These are phyloP conservation scores for Apodemus agrarius DNA, from an alignment of 2,797 vertebrate species.

Conservation along the genomic window DNA sequence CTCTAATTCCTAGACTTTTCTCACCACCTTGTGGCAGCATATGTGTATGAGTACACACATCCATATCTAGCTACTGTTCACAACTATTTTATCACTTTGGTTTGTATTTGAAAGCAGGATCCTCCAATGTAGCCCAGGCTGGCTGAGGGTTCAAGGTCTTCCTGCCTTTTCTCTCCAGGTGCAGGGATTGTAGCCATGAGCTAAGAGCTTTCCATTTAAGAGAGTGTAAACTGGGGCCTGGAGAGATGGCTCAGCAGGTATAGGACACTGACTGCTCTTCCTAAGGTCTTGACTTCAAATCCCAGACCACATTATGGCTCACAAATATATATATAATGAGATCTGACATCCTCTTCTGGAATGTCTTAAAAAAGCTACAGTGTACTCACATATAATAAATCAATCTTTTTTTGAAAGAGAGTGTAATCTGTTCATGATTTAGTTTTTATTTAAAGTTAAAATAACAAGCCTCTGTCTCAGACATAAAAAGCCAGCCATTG, in stretches of 20 bases:
- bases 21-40: not conserved
- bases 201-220: not conserved
- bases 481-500: not conserved
- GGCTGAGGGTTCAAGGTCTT: not conserved
- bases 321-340: no score
- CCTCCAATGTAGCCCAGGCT: no score
- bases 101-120: not conserved
- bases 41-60: not conserved
- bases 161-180: not conserved
- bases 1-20: not conserved
- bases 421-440: not conserved
- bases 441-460: not conserved
- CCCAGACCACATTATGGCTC: no score
- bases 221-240: no score
- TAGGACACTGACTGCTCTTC: no score
- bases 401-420: no score
- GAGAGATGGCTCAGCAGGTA: no score
- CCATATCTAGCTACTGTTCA: not conserved
- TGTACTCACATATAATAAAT: no score
- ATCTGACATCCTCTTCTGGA: no score
- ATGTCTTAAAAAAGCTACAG: no score
- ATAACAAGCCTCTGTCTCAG: not conserved
- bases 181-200: no score
- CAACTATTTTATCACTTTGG: not conserved
- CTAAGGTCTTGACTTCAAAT: no score